Conservation (phyloP, 2,113 vertebrate species). For the Petrocephalus microphthalmus region DNA sequence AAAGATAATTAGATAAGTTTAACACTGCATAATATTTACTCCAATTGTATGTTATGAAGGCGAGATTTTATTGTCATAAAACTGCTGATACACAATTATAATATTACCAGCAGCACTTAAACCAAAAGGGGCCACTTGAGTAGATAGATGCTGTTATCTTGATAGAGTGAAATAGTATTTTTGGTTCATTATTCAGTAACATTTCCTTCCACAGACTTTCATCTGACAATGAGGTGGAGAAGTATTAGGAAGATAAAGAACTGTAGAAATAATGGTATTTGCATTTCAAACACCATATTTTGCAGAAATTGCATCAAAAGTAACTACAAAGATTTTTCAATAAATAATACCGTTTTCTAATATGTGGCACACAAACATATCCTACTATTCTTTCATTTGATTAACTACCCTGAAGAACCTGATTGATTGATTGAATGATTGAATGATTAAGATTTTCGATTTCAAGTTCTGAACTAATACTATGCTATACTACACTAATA, state of each 20-base stretch:
- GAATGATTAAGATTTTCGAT: background rate
- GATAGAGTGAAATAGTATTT: background rate
- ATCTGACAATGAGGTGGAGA: background rate
- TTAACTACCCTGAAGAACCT: background rate
- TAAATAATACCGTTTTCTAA: background rate
- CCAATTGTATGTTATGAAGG: conserved; percentile 72
- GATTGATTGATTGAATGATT: background rate
- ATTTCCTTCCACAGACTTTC: background rate
- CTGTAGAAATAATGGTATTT: background rate
- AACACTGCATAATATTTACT: conserved; percentile 62
- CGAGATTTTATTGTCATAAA: conserved; percentile 56
- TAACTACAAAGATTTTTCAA: background rate
- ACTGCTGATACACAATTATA: conserved; percentile 64
- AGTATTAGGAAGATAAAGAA: background rate
- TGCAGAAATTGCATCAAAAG: background rate
- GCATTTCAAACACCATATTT: background rate
- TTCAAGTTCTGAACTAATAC: background rate
- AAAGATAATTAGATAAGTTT: conserved; percentile 36
- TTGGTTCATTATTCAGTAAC: background rate
- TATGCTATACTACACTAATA: background rate
- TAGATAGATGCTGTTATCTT: conserved; percentile 60
- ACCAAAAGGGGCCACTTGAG: conserved; percentile 63
- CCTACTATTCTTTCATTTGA: background rate
- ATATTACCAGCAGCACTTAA: conserved; percentile 60
- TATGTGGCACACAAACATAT: background rate